A percentile compares a stretch with the other conserved stretches of the same genome.
Conservation (phyloP, 2,797 vertebrate species). For the Thripadectes ignobilis region DNA sequence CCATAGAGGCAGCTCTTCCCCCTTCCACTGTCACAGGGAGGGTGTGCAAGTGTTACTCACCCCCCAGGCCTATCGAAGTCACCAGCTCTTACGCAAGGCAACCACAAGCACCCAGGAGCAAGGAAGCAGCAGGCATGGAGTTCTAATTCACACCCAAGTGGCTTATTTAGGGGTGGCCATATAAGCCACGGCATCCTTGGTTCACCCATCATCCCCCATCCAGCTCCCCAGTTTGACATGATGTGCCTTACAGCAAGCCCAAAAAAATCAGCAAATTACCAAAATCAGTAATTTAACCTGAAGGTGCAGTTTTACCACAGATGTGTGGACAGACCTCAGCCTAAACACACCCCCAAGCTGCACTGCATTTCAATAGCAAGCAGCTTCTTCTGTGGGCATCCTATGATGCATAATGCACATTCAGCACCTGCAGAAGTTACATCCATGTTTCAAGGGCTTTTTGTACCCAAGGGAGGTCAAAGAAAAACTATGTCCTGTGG, state of each 20-base stretch:
- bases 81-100: not conserved
- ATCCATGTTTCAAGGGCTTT: not conserved
- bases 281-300: not conserved
- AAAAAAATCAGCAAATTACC: not conserved
- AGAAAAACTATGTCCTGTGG: not conserved
- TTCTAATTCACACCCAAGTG: not conserved
- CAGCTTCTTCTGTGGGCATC: not conserved
- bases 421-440: not conserved
- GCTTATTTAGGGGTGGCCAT: not conserved
- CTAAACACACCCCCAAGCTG: fast-evolving
- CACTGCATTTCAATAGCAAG: fast-evolving
- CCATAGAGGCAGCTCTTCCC: not conserved
- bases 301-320: not conserved
- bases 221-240: not conserved
- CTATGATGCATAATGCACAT: fast-evolving
- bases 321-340: not conserved
- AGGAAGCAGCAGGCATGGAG: not conserved
- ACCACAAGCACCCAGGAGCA: not conserved
- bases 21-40: not conserved
- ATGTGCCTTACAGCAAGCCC: not conserved
- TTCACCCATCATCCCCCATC: not conserved
- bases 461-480: not conserved
- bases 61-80: not conserved
- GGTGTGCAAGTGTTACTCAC: not conserved
- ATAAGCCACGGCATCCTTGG: not conserved